Conservation (phyloP, 1,140 invertebrate genomes). For the Melanaphis sacchari region DNA sequence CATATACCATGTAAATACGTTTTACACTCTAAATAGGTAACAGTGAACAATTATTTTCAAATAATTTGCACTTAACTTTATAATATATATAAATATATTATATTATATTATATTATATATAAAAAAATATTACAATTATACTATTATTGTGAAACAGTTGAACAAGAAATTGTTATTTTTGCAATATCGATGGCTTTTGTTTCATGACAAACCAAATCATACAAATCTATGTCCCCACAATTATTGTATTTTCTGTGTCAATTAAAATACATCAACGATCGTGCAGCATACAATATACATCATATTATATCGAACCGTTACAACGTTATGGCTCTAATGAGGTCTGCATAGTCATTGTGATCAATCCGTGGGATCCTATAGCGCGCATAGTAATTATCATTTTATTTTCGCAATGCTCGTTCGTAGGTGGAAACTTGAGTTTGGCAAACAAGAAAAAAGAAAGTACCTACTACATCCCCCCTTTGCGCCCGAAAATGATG, state of each 20-base stretch:
- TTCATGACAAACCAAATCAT: not conserved
- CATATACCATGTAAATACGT: not conserved
- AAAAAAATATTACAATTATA: not conserved
- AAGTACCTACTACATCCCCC: not conserved
- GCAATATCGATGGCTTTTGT: not conserved
- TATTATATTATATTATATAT: too few species aligned
- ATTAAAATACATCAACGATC: conserved; percentile 40
- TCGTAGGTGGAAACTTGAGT: conserved; percentile 42
- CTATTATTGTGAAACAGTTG: not conserved
- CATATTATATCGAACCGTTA: conserved; percentile 40
- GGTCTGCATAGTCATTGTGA: conserved; percentile 52
- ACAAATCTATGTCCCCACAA: not conserved
- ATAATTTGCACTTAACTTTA: not conserved
- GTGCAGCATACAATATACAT: not conserved
- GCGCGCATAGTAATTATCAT: conserved; percentile 51
- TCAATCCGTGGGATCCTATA: conserved; percentile 48
- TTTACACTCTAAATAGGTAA: not conserved
- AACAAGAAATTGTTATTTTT: not conserved
- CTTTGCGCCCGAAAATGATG: not conserved
- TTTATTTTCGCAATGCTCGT: conserved; percentile 49
- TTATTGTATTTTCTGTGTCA: conserved; percentile 37
- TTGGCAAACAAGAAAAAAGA: not conserved
- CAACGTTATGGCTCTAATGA: conserved; percentile 37
- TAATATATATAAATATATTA: too few species aligned
- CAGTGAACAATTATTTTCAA: not conserved